phyloP scores from a whole-genome alignment of 1,140 invertebrate species.

The Megathymus violae region DNA sequence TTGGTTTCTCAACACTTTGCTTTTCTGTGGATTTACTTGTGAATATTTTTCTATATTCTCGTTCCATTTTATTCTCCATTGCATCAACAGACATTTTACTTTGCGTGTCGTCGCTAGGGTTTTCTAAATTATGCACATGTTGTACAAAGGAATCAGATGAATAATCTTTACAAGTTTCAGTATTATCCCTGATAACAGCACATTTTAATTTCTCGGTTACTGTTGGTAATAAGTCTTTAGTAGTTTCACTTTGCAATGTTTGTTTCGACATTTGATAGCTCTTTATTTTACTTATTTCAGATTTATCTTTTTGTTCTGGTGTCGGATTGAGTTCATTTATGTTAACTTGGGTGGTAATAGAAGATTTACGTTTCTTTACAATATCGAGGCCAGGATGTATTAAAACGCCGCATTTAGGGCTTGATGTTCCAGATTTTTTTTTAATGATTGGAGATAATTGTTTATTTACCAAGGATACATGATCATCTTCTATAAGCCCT shows the following conservation, averaged over 20 bases:
- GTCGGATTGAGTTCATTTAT: neutral
- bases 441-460: slow-evolving; percentile 61
- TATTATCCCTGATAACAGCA: slow-evolving; percentile 10
- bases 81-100: slow-evolving; percentile 48
- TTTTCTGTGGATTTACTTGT: slow-evolving; percentile 45
- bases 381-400: too few species aligned
- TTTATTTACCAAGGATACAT: slow-evolving; percentile 40
- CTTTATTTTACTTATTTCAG: slow-evolving; percentile 1
- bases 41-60: slow-evolving; percentile 62
- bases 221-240: slow-evolving; percentile 6
- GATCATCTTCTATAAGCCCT: slow-evolving; percentile 40
- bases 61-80: slow-evolving; percentile 66
- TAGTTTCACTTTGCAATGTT: slow-evolving; percentile 11
- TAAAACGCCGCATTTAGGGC: slow-evolving; percentile 30
- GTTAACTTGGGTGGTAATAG: slow-evolving; percentile 21
- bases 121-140: slow-evolving; percentile 68
- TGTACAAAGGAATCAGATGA: slow-evolving; percentile 67
- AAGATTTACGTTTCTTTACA: slow-evolving; percentile 34
- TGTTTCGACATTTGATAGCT: slow-evolving; percentile 10
- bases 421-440: slow-evolving; percentile 53
- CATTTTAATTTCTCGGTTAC: slow-evolving; percentile 3
- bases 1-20: slow-evolving; percentile 39
- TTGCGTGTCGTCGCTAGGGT: slow-evolving; percentile 48
- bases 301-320: neutral
- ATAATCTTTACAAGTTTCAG: slow-evolving; percentile 29